Conservation (phyloP, 53 echinoderm and acorn worm genomes). For the Astropecten irregularis region DNA sequence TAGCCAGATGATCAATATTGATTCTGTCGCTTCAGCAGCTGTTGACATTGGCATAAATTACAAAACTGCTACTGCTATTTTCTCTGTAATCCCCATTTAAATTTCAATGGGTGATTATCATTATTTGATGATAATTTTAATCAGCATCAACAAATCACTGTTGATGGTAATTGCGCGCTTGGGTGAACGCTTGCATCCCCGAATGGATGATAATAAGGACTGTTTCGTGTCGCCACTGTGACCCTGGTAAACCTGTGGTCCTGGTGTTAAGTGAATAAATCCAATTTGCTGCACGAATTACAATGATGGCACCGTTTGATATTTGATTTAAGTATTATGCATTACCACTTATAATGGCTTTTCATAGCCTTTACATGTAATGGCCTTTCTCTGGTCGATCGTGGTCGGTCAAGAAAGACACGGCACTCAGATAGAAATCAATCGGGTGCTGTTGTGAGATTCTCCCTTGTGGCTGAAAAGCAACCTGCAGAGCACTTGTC, state of each 20-base stretch:
- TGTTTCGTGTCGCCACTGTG: conserved; percentile 60
- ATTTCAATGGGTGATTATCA: no score
- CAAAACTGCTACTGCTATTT: no score
- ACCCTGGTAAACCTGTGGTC: conserved; percentile 60
- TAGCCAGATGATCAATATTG: no score
- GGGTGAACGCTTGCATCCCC: conserved; percentile 45
- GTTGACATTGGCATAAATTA: no score
- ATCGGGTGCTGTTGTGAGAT: conserved; percentile 19
- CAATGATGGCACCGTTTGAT: no score
- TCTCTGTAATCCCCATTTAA: no score
- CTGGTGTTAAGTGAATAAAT: conserved; percentile 38
- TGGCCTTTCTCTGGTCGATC: conserved; percentile 33
- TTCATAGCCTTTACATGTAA: conserved; percentile 51
- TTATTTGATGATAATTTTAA: no score
- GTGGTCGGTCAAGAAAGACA: conserved; percentile 36
- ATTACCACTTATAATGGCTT: background rate
- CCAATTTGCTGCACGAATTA: conserved; percentile 17
- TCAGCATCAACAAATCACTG: no score
- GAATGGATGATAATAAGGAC: conserved; percentile 22
- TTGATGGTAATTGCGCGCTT: conserved; percentile 68
- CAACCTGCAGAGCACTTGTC: background rate
- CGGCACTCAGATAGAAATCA: conserved; percentile 1
- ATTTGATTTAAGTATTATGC: background rate
- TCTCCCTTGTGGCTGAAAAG: conserved; percentile 43
- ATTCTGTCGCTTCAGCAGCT: no score